These are phyloP conservation scores for Melanerpes formicivorus DNA, from an alignment of 2,113 vertebrate species.

Conservation along the genomic window DNA sequence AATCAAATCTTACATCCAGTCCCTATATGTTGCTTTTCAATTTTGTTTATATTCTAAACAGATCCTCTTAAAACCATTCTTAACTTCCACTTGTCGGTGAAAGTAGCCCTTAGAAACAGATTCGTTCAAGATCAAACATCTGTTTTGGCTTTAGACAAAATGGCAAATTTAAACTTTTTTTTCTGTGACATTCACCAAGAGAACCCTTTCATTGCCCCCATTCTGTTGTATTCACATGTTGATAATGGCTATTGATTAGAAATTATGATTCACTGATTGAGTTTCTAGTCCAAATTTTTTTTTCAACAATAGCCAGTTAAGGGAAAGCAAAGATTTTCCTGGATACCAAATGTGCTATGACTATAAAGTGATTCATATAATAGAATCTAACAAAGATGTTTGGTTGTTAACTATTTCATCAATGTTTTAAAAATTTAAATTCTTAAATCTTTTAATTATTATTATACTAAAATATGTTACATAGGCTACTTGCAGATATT, in stretches of 20 bases:
- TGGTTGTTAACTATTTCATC: background rate
- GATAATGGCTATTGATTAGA: background rate
- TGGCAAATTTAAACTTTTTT: background rate
- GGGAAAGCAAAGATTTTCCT: background rate
- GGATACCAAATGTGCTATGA: background rate
- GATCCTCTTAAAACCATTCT: background rate
- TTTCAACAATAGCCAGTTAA: background rate
- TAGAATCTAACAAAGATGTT: background rate
- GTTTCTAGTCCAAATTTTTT: background rate
- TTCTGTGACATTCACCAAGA: background rate
- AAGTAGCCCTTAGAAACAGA: background rate
- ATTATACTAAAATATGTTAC: background rate
- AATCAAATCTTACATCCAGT: background rate
- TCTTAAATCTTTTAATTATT: background rate
- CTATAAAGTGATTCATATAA: background rate
- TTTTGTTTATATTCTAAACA: background rate
- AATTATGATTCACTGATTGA: background rate
- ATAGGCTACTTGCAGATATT: background rate
- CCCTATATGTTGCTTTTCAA: background rate
- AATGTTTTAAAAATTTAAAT: background rate
- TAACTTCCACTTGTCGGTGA: background rate
- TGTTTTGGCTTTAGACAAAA: background rate
- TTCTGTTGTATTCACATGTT: background rate
- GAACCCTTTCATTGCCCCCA: background rate
- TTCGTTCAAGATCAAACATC: background rate